Evolutionary conservation across 2,113 vertebrate species (phyloP).

Genomic region (Pyrgilauda ruficollis): DNA sequence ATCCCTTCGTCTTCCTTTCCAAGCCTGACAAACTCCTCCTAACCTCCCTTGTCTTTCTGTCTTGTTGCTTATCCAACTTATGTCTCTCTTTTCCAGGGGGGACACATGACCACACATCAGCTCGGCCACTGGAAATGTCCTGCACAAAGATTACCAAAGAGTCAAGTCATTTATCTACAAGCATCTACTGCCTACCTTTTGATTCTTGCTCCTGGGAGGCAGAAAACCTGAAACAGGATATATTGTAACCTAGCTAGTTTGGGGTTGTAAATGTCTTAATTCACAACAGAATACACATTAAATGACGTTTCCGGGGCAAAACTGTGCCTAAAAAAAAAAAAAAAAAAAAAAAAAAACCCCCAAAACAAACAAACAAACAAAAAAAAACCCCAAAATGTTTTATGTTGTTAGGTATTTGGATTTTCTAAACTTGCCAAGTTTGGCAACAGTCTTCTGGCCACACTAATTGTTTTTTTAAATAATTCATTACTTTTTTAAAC

Average conservation of each 20-base stretch:
- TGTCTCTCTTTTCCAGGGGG: not conserved
- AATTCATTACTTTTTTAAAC: not conserved
- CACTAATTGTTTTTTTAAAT: not conserved
- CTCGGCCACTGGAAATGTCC: not conserved
- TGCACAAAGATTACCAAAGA: not conserved
- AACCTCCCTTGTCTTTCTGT: not conserved
- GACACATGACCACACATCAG: not conserved
- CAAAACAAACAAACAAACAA: too few species aligned
- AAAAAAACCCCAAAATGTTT: not conserved
- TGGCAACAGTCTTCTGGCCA: not conserved
- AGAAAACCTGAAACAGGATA: not conserved
- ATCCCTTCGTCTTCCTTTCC: not conserved
- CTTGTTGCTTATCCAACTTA: not conserved
- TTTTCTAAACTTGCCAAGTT: not conserved
- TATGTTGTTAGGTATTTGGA: not conserved
- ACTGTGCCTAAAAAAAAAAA: not conserved
- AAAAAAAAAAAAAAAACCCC: not conserved
- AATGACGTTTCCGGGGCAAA: not conserved
- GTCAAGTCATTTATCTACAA: not conserved
- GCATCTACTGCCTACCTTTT: not conserved
- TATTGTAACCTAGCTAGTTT: not conserved
- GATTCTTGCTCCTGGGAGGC: not conserved
- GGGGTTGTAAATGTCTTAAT: not conserved
- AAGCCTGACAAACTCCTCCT: not conserved
- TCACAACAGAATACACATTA: not conserved